Base-by-base conservation (phyloP, 2,888 invertebrate genomes). In the Cosmopolites sordidus region DNA sequence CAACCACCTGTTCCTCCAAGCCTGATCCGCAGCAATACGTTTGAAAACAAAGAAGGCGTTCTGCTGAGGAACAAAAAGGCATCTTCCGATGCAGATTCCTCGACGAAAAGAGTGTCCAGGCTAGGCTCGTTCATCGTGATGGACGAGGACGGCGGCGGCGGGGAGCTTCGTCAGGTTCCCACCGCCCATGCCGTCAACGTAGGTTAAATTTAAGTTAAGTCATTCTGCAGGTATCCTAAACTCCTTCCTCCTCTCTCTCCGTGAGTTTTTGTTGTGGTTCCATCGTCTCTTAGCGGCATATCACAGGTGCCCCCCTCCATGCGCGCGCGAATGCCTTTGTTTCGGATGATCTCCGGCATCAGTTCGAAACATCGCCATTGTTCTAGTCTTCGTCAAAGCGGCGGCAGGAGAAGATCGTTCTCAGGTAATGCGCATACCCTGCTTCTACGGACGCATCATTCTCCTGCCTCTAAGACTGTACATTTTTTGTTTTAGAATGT, bases 21-120 rank as follows among this genome's bases (percentile, higher is more conserved):
- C 59, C 67, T 83, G 22, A 79, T 81, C 16, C 72, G 84, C 30
- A 83, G 84, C 60, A 83, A 83, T 2, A 84, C 84, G 0, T 84
- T 85, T 66, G 84, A 84, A 60, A 83, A 82, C 51, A 68, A 67
- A 58, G 64, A 66, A 43, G 6, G 61, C 6, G 62, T 63, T 58
- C 70, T 59, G 15, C 50, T 67, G 38, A 64, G 66, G 14, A 62
- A 59, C 29, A 63, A 61, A 42, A 58, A 51, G 2, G 12, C 16
- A 2, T 29, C 39, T 1, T 12, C 37, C 5, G 37, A 41, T 11
- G 37, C 22, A 12, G 64, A 62, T 15, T 70, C 72, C 45, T 60
- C 68, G 3, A 65, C 71, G 8, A 77, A 78, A 60, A 67, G 78
- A 43, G 64, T 78, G 53, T 78, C 78, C 5, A 72, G 78, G 16